phyloP scores from a whole-genome alignment of 2,797 vertebrate species.

The Scomberomorus guttatus region DNA sequence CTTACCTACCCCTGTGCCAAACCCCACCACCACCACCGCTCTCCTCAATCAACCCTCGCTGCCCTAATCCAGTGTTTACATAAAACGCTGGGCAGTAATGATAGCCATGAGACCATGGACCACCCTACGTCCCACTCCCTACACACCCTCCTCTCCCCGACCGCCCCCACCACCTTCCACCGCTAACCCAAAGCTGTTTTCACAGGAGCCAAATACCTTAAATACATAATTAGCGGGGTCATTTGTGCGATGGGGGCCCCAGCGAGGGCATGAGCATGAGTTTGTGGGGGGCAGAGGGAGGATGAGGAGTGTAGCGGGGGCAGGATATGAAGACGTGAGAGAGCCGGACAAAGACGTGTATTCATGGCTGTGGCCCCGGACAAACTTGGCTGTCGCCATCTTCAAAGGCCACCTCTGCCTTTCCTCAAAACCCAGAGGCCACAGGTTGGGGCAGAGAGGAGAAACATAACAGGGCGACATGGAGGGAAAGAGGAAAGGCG shows the following conservation, averaged over 20 bases:
- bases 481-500: slow-evolving; percentile 55
- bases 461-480: slow-evolving; percentile 73
- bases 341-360: slow-evolving; percentile 79
- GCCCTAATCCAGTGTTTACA: slow-evolving; percentile 82
- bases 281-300: slow-evolving; percentile 62
- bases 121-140: slow-evolving; percentile 66
- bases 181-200: slow-evolving; percentile 84
- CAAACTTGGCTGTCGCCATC: slow-evolving; percentile 79
- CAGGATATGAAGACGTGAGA: slow-evolving; percentile 75
- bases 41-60: slow-evolving; percentile 74
- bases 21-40: slow-evolving; percentile 59
- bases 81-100: slow-evolving; percentile 79
- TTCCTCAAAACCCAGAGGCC: slow-evolving; percentile 83
- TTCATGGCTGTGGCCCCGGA: slow-evolving; percentile 79
- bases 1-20: slow-evolving; percentile 47
- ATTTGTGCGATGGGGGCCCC: slow-evolving; percentile 79
- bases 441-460: slow-evolving; percentile 74
- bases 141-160: slow-evolving; percentile 44
- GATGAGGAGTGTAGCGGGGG: slow-evolving; percentile 57
- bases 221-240: slow-evolving; percentile 87
- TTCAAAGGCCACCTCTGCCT: slow-evolving; percentile 85
- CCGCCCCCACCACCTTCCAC: slow-evolving; percentile 61
- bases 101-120: slow-evolving; percentile 82
- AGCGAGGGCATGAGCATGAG: slow-evolving; percentile 69
- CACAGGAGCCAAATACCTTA: slow-evolving; percentile 86